Evolutionary conservation across 2,888 invertebrate species (phyloP).

Genomic region (Morpho helenor): DNA sequence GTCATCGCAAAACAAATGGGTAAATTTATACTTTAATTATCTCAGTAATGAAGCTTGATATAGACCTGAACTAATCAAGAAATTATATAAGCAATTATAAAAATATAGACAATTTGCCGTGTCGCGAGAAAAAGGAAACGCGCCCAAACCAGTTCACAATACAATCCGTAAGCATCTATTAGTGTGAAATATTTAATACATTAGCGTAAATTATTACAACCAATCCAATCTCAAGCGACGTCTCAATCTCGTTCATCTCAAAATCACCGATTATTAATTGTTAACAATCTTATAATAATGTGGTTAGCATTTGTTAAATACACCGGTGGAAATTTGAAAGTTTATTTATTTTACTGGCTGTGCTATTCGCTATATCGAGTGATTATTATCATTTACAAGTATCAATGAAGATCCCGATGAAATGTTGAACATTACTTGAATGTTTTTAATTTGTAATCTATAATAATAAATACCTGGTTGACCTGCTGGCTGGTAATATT

Average conservation of each 20-base stretch:
- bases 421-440: too few relatives aligned
- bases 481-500: too few relatives aligned
- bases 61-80: too few relatives aligned
- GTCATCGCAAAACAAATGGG: too few relatives aligned
- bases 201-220: conserved; percentile 58
- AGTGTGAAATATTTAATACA: conserved; percentile 61
- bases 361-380: too few relatives aligned
- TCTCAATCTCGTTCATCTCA: conserved; percentile 41
- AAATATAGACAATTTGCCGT: conserved; percentile 5
- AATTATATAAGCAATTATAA: not conserved
- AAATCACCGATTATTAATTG: conserved; percentile 25
- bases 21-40: too few relatives aligned
- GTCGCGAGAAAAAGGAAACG: conserved; percentile 30
- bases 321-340: not conserved
- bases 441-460: too few relatives aligned
- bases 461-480: too few relatives aligned
- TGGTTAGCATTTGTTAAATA: conserved; percentile 3
- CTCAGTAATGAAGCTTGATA: too few relatives aligned
- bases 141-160: conserved; percentile 38
- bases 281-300: conserved; percentile 22
- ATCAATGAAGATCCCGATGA: too few relatives aligned
- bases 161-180: conserved; percentile 52
- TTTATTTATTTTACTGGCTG: too few relatives aligned
- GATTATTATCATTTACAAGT: too few relatives aligned
- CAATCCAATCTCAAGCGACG: conserved; percentile 38